Base-by-base conservation (phyloP, 2,888 invertebrate species). In the Melanostoma scalare region DNA sequence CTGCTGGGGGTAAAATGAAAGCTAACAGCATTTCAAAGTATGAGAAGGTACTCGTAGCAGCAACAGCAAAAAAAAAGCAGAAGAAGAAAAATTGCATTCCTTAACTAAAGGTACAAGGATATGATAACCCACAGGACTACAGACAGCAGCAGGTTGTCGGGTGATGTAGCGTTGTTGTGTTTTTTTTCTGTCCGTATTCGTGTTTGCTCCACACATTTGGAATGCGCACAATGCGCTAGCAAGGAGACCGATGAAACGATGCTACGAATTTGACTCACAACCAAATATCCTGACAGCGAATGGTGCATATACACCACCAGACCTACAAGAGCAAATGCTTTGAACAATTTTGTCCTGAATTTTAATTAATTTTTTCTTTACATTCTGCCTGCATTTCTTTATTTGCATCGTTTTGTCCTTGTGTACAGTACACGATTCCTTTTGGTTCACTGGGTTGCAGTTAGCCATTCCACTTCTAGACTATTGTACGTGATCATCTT, bases 321-420 rank as follows among this genome's bases (percentile, higher is more conserved):
- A 9, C 10, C 20, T 20, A 63, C 50, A 63, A 30, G 20, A 20
- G 20, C 36, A 48, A 36, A 63, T 71, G 48, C 46, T 76, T 76
- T 63, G 36, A 71, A 77, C 48, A 50, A 71, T 71, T 77, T 71
- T 52, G 71, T 63, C 56, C 63, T 77, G 77, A 71, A 77, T 71
- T 77, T 77, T 77, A 77, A 77, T 77, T 77, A 77, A 77, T 77
- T 77, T 77, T 77, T 71, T 55, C 52, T 63, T 46, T 55, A 9
- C 6, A n/a, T 30, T 46, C 20, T 20, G 42, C 31, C 31, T 9
- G n/a, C 2, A 8, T 36, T 20, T 44, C 20, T 44, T 53, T 44
- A 36, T 55, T 74, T 40, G 10, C 52, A 20, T 46, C 36, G 38
- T 38, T 30, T 20, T 67, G 36, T 44, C 3, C 31, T 33, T 30